Conservation (phyloP, 1,140 invertebrate genomes). For the Chymomyza costata region DNA sequence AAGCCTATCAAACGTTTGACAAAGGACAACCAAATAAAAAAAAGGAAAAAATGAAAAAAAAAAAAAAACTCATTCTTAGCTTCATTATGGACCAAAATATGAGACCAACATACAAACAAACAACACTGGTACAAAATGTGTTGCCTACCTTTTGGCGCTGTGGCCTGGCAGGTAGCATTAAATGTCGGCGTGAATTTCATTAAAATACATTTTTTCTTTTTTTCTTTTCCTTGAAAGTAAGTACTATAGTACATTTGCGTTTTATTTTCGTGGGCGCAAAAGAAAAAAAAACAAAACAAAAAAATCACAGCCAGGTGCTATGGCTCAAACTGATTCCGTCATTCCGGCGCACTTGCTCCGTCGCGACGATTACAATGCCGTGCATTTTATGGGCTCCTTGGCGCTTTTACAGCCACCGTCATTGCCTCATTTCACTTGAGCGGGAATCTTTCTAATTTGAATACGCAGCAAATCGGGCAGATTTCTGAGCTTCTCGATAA, state of each 20-base stretch:
- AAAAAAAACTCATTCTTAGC: not conserved
- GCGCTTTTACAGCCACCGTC: constrained; percentile 55
- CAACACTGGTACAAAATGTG: constrained; percentile 5
- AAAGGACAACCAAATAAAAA: no score
- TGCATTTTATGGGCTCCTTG: constrained; percentile 63
- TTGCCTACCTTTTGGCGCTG: constrained; percentile 17
- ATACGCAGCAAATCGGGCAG: constrained; percentile 45
- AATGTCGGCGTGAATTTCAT: constrained; percentile 70
- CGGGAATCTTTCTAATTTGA: constrained; percentile 61
- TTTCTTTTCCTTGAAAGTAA: no score
- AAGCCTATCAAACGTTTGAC: no score
- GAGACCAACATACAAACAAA: constrained; percentile 25
- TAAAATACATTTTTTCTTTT: constrained; percentile 73
- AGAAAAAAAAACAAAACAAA: constrained; percentile 19
- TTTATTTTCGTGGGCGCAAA: constrained; percentile 50
- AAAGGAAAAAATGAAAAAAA: no score
- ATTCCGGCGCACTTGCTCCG: not conserved
- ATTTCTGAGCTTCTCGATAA: constrained; percentile 39
- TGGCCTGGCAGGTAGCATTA: no score
- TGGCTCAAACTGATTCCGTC: constrained; percentile 28
- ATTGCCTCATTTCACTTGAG: constrained; percentile 61
- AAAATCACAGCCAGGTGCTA: constrained; percentile 60
- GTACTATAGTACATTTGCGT: constrained; percentile 65
- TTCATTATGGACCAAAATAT: constrained; percentile 15
- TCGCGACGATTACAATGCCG: constrained; percentile 28